Conservation (phyloP, 53 echinoderm and acorn worm genomes). For the Hippasteria phrygiana region DNA sequence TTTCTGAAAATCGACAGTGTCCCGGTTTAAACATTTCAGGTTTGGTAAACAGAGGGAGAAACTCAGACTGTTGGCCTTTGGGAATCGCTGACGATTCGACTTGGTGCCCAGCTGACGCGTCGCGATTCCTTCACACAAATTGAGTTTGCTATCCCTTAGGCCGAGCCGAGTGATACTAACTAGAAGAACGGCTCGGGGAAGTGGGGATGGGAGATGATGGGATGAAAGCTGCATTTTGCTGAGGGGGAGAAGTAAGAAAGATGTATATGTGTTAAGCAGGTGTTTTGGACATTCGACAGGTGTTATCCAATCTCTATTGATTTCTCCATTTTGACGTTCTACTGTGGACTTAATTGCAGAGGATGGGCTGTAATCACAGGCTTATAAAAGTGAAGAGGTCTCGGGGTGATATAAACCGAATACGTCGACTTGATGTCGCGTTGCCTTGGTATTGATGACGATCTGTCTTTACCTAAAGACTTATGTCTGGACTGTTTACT, state of each 20-base stretch:
- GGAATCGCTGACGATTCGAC: constrained; percentile 37
- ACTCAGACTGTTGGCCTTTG: constrained; percentile 1
- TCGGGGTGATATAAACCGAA: constrained; percentile 38
- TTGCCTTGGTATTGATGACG: constrained; percentile 59
- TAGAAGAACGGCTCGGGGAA: neutral
- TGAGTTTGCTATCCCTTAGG: constrained; percentile 37
- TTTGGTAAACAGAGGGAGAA: neutral
- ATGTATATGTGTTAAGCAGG: constrained; percentile 40
- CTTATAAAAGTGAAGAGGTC: neutral
- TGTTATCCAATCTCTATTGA: constrained; percentile 23
- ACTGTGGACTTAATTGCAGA: constrained; percentile 35
- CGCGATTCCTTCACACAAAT: constrained; percentile 48
- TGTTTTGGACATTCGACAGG: constrained; percentile 36
- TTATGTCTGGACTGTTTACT: neutral
- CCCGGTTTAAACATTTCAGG: neutral
- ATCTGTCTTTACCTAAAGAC: neutral
- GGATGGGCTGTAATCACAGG: constrained; percentile 8
- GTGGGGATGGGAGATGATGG: too few species aligned
- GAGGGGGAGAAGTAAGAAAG: neutral
- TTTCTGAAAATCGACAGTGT: neutral
- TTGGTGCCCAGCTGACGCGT: constrained; percentile 45
- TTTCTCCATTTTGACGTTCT: constrained; percentile 19
- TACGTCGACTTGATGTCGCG: constrained; percentile 29
- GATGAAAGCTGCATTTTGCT: neutral
- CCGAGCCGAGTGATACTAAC: constrained; percentile 3